A percentile compares a stretch with the other conserved stretches of the same genome.
These are phyloP conservation scores for Mycalesis mineus DNA, from an alignment of 2,888 invertebrate species.

Conservation along the genomic window DNA sequence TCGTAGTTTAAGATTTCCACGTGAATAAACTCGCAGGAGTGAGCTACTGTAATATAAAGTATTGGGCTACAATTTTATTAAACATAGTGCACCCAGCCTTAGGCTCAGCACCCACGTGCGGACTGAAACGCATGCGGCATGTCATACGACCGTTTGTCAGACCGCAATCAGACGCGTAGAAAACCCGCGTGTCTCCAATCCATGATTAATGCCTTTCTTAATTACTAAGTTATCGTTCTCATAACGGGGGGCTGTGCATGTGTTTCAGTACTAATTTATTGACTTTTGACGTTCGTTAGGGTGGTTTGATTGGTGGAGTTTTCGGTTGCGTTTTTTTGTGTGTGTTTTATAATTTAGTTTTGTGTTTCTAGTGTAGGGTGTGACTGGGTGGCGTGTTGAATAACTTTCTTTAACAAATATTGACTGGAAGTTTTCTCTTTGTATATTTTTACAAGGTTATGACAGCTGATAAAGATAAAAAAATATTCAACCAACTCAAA, in stretches of 20 bases:
- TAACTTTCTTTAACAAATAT: neutral
- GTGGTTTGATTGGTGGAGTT: slow-evolving; percentile 38
- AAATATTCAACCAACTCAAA: too few species aligned
- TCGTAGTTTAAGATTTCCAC: too few species aligned
- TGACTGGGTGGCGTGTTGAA: neutral
- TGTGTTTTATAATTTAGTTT: slow-evolving; percentile 1
- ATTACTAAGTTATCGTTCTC: slow-evolving; percentile 70
- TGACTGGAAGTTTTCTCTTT: too few species aligned
- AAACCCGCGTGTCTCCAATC: slow-evolving; percentile 56
- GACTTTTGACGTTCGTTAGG: slow-evolving; percentile 53
- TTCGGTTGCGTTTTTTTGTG: slow-evolving; percentile 29
- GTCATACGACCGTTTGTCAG: slow-evolving; percentile 69
- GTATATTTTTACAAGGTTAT: too few species aligned
- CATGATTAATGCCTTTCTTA: slow-evolving; percentile 76
- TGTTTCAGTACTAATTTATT: slow-evolving; percentile 71
- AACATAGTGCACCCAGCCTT: slow-evolving; percentile 22
- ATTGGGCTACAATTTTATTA: too few species aligned
- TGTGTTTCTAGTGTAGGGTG: slow-evolving; percentile 3
- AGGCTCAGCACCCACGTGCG: slow-evolving; percentile 50
- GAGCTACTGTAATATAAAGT: too few species aligned
- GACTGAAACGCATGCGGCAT: slow-evolving; percentile 40
- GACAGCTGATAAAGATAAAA: too few species aligned
- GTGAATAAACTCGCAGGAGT: too few species aligned
- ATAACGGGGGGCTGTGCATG: slow-evolving; percentile 57
- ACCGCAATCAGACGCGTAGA: slow-evolving; percentile 56